phyloP scores from a whole-genome alignment of 2,797 vertebrate genomes.

The Xenopus petersii region DNA sequence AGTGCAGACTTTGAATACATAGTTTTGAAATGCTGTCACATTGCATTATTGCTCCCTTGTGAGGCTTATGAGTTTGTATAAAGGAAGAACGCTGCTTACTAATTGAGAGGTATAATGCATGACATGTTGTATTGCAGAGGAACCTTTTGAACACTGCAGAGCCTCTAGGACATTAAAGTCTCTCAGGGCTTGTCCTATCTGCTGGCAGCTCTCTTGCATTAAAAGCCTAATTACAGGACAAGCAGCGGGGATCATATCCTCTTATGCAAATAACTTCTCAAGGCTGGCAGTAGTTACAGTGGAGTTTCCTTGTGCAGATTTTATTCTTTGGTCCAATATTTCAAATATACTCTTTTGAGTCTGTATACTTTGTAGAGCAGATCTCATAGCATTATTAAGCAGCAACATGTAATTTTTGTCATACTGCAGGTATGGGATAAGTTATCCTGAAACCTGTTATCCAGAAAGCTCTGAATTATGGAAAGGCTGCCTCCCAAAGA shows the following conservation, averaged over 20 bases:
- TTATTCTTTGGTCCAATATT: background rate
- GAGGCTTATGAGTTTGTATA: background rate
- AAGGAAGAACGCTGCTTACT: constrained; percentile 18
- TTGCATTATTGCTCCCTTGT: background rate
- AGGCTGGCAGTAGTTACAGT: too few relatives aligned
- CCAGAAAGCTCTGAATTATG: too few relatives aligned
- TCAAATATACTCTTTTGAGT: too few relatives aligned
- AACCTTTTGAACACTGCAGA: constrained; percentile 20
- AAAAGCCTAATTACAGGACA: constrained; percentile 38
- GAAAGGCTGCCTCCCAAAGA: too few relatives aligned
- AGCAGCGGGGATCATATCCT: constrained; percentile 28
- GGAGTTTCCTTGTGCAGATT: background rate
- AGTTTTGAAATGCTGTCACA: too few relatives aligned
- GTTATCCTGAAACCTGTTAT: too few relatives aligned
- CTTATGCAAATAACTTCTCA: constrained; percentile 7
- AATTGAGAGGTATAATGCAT: constrained; percentile 30
- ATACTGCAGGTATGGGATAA: too few relatives aligned
- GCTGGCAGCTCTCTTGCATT: constrained; percentile 15
- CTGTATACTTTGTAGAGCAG: too few relatives aligned
- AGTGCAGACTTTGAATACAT: too few relatives aligned
- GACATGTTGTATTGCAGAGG: background rate
- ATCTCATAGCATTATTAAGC: too few relatives aligned
- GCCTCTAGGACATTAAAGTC: constrained; percentile 30
- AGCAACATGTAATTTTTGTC: too few relatives aligned
- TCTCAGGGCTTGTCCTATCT: constrained; percentile 29